Evolutionary conservation across 2,888 invertebrate species (phyloP), one percentile per base, ranked within the genome.

Genomic region (Fabriciana adippe): DNA sequence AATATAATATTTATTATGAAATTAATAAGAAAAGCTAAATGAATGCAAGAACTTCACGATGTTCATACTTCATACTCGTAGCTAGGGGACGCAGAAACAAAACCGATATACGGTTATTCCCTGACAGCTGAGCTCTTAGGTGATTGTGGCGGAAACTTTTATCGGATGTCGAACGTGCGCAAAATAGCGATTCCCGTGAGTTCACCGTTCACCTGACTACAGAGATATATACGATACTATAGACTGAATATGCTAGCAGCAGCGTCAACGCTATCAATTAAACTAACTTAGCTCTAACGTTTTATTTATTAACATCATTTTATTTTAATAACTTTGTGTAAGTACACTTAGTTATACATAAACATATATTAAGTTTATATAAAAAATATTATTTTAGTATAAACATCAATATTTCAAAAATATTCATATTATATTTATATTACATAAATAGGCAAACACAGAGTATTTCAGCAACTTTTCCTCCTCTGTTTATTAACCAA

Each of bases 101-200:
- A 90, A 91, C 89, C 89, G 90, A 90, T 91, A 89, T 90, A 89
- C 86, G 89, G 86, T 88, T 90, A 90, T 92, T 87, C 87, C 89
- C 86, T 90, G 92, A 92, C 92, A 92, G 91, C 92, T 92, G 92
- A 92, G 93, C 92, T 93, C 92, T 93, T 92, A 92, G 92, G 92
- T 91, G 92, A 92, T 93, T 93, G 93, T 92, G 91, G 91, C 85
- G 88, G 90, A 90, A 92, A 93, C 89, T 92, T 92, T 93, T 93
- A 92, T 93, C 93, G 90, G 88, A 92, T 90, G 90, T 89, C 87
- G 89, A 88, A 91, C 93, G 93, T 93, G 93, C 90, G 86, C 86
- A 81, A 89, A 92, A 92, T 92, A 88, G 88, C 86, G 88, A 91
- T 88, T 87, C 88, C 88, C 88, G 83, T 80, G 89, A 85, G 89